Percentiles rank a stretch among this genome's conserved stretches.
phyloP scores from a whole-genome alignment of 2,113 vertebrate genomes.

The Callipepla californica region DNA sequence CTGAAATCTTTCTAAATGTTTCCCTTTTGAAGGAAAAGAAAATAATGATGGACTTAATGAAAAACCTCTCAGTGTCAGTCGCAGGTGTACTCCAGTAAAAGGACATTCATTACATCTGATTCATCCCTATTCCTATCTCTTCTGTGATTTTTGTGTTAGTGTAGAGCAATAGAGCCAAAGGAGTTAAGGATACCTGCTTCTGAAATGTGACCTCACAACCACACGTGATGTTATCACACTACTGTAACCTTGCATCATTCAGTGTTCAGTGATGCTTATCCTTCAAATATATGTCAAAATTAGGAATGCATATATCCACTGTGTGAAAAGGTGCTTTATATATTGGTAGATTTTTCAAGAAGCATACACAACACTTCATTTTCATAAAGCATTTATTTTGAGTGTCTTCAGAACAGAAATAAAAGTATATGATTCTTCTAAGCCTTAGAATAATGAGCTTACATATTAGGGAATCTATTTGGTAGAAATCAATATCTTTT shows the following conservation, averaged over 20 bases:
- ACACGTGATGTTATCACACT: neutral
- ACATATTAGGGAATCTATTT: conserved; percentile 55
- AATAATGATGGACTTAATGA: neutral
- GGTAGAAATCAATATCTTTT: conserved; percentile 73
- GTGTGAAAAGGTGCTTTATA: neutral
- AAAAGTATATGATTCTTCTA: conserved; percentile 35
- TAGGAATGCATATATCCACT: neutral
- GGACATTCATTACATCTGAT: neutral
- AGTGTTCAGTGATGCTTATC: neutral
- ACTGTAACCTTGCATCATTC: neutral
- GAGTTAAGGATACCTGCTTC: neutral
- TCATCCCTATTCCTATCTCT: neutral
- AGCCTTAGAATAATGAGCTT: conserved; percentile 44
- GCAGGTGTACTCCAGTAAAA: neutral
- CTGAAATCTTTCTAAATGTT: neutral
- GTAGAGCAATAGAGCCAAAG: neutral
- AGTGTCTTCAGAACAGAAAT: conserved; percentile 31
- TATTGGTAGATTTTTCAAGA: neutral
- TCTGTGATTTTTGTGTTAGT: neutral
- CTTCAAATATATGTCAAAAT: neutral
- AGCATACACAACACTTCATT: neutral
- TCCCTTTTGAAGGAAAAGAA: neutral
- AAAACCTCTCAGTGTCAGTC: neutral
- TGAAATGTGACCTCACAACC: neutral
- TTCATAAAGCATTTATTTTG: conserved; percentile 13